Base-by-base conservation (phyloP, 2,888 invertebrate genomes). In the Ariolimax columbianus region DNA sequence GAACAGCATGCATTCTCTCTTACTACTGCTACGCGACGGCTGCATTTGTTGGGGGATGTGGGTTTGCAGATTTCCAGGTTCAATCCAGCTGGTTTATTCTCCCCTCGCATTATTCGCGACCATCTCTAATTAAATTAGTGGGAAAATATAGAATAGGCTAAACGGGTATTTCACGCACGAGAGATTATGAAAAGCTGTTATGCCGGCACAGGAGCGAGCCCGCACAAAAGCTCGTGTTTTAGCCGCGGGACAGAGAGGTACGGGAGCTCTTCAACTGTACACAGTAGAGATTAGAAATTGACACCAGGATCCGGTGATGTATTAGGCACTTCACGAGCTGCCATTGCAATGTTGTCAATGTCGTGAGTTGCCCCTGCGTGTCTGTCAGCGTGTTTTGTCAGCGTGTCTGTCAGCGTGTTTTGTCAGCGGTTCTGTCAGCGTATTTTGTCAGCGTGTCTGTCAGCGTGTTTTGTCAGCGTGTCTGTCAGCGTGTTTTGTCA, bases 81-180 rank as follows among this genome's bases (percentile, higher is more conserved):
- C 75, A 82, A 43, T 59, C 40, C 30, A 43, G 63, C 7, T 73
- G 26, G 68, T 40, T 83, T 77, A 83, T 77, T 83, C 82, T 33
- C 70, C 47, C 83, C 70, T 55, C 30, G 78, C 40, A 78, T 83
- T 83, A 83, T 77, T 77, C 70, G 0, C 38, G 0, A 40, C 38
- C 83, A 14, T n/a, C 23, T 55, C 78, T 88, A 87, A 88, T 88
- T 87, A 85, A 87, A 88, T 88, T 88, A 88, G 88, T 83, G 83
- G 84, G 85, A 79, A 77, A 77, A 85, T 83, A 86, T 86, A 88
- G 87, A 86, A 87, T 85, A 63, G 72, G 43, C 78, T 83, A 86
- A 86, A 87, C 82, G 85, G 70, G 68, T 82, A 87, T 87, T 85
- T 86, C 82, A 86, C 77, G 86, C 83, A 59, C 78, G 78, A 72